Evolutionary conservation across 2,113 vertebrate genomes (phyloP), one percentile per base, ranked within the genome.

Genomic region (Sylvia atricapilla): DNA sequence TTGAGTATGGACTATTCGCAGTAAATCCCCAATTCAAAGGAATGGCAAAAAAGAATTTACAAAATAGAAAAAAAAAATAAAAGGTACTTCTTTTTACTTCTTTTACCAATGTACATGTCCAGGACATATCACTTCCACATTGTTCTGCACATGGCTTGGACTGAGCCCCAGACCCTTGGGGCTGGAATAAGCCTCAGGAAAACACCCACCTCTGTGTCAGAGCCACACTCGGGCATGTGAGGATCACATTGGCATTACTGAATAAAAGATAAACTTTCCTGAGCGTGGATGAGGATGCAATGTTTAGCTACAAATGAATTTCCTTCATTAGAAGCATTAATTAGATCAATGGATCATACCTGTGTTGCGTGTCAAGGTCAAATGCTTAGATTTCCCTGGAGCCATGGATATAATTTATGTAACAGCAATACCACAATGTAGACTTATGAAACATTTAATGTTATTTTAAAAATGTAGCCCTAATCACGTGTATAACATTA

Each of bases 161-260:
- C 44, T 55, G 39, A 87, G 19, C 11, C 27, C 13, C 35, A 50
- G 24, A 14, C 2, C 14, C 12, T 7, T 1, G 1, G 22, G 23
- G 8, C 14, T 69, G 24, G 15, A 64, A 22, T 9, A 59, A 53
- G 21, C 21, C 24, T 64, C 30, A 60, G 35, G 30, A 79, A 85
- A 87, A 79, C 39, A 19, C 7, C 12, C 28, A 27, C 8, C 55
- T 70, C 3, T 37, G 6, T 59, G 9, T 43, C 55, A 86, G 52
- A 70, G 31, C 14, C 27, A 55, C 1, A 2, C 12, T 88, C 0
- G 0, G 11, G 20, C 43, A 23, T 24, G 4, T 46, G 37, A 69
- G 59, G 69, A 47, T 74, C n/a, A 46, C n/a, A 22, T 1, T 5
- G 6, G 25, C 11, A 66, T 77, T 80, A 6, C 22, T 85, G n/a